A percentile compares a stretch with the other conserved stretches of the same genome.
Evolutionary conservation across 1,140 invertebrate genomes (phyloP).

Genomic region (Frieseomelitta varia): DNA sequence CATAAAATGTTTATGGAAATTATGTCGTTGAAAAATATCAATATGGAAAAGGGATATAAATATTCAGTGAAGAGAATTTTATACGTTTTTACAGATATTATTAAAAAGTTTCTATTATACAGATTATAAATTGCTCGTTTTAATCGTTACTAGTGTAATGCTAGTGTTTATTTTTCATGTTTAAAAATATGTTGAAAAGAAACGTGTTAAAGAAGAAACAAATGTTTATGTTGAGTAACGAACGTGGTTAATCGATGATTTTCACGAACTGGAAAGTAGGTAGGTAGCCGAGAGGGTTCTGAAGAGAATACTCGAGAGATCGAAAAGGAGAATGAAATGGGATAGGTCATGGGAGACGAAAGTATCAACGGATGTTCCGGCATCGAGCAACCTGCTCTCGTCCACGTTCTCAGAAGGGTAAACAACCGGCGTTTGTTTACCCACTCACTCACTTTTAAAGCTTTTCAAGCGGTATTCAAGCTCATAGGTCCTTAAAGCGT

Average conservation of each 20-base stretch:
- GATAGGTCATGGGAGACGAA: conserved; percentile 55
- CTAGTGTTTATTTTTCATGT: neutral
- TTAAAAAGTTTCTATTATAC: too few relatives aligned
- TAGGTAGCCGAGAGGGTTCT: neutral
- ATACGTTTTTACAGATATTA: too few relatives aligned
- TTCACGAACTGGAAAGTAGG: neutral
- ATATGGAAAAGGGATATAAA: too few relatives aligned
- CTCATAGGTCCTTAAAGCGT: conserved; percentile 65
- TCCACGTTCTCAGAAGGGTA: conserved; percentile 65
- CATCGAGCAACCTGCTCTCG: conserved; percentile 56
- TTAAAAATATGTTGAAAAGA: too few relatives aligned
- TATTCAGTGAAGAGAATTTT: too few relatives aligned
- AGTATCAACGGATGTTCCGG: conserved; percentile 55
- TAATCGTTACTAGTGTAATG: too few relatives aligned
- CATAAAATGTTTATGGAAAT: too few relatives aligned
- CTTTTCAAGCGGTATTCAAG: conserved; percentile 66
- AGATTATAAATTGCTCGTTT: too few relatives aligned
- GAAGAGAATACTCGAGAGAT: conserved; percentile 15
- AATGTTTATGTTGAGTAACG: neutral
- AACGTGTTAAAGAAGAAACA: too few relatives aligned
- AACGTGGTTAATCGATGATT: too few relatives aligned
- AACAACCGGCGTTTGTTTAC: conserved; percentile 69
- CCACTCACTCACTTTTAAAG: conserved; percentile 66
- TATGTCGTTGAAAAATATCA: too few relatives aligned
- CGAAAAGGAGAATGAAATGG: conserved; percentile 56